Base-by-base conservation (phyloP, 2,113 vertebrate species). In the Ameiurus melas region DNA sequence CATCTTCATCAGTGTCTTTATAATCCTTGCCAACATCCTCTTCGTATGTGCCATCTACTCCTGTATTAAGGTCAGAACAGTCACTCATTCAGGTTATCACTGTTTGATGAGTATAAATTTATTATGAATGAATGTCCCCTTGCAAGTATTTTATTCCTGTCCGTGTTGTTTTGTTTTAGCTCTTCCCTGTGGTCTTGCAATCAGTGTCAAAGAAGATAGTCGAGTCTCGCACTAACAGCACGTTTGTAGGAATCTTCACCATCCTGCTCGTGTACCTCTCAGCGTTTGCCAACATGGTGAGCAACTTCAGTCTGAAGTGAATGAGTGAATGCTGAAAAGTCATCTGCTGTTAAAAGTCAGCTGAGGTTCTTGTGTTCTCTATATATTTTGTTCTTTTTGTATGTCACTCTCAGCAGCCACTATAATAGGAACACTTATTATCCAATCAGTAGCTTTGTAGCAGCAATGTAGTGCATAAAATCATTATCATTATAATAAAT, bases 221-320 rank as follows among this genome's bases (percentile, higher is more conserved):
- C 77, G 96, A 96, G 90, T 99, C 98, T 3, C 96, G 97, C 2
- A 92, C 95, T 57, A 97, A 96, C 93, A 99, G 97, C 95, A 98
- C 98, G 0, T 85, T 95, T 8, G 97, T 98, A 66, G 97, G 95
- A 22, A 93, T 98, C 94, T 96, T 97, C 90, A 95, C 97, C 55
- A 95, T 99, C 93, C 93, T 98, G 92, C 96, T 99, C 9, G 96
- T 99, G 93, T 99, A 98, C 89, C 87, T 96, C 83, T 95, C 98
- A 0, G 97, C 98, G 86, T 95, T 98, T 0, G 92, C 96, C 92
- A 99, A 96, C 95, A 98, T 99, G 98, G 98, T 99, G 92, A 33
- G 94, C 17, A 17, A 20, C 8, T 85, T 36, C 0, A 39, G 73
- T 84, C 75, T 71, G 36, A 81, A 33, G 77, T 51, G 25, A 53